A percentile compares a stretch with the other conserved stretches of the same genome.
These are phyloP conservation scores for Percopsis omiscomaycus DNA, from an alignment of 2,797 vertebrate genomes.

Conservation along the genomic window DNA sequence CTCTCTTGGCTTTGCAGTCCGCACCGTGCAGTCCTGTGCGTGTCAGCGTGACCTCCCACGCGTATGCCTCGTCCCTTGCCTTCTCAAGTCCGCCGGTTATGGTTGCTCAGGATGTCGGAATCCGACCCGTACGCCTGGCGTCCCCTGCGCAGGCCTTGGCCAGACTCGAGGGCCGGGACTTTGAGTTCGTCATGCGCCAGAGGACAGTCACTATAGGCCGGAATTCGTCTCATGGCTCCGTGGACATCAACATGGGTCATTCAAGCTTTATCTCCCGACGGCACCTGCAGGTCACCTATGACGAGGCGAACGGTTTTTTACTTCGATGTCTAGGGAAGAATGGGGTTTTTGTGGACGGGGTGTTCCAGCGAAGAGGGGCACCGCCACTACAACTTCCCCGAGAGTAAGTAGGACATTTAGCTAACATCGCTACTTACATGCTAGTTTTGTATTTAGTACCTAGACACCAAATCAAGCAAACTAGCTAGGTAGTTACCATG, in stretches of 20 bases:
- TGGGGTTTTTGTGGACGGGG: constrained; percentile 97
- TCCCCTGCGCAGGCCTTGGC: constrained; percentile 80
- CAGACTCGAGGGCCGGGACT: constrained; percentile 93
- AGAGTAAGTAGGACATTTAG: constrained; percentile 82
- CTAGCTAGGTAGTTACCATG: background rate
- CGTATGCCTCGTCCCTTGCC: constrained; percentile 66
- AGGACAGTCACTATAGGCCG: constrained; percentile 92
- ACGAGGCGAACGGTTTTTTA: constrained; percentile 86
- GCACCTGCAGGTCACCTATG: constrained; percentile 91
- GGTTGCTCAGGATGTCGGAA: constrained; percentile 54
- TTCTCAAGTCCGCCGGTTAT: constrained; percentile 56
- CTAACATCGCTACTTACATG: constrained; percentile 34
- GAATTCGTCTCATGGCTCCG: constrained; percentile 95
- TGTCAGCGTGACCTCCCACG: constrained; percentile 74
- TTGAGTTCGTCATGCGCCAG: constrained; percentile 96
- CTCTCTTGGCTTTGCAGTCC: constrained; percentile 88
- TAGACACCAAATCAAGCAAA: background rate
- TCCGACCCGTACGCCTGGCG: constrained; percentile 56
- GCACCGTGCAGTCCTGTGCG: constrained; percentile 87
- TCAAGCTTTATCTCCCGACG: constrained; percentile 96
- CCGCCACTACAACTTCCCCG: constrained; percentile 88
- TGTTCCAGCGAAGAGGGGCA: constrained; percentile 93
- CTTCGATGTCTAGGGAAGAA: constrained; percentile 96
- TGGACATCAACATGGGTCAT: constrained; percentile 97
- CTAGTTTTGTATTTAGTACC: constrained; percentile 11